Conservation (phyloP, 2,797 vertebrate species). For the Hoplostethus mediterraneus region DNA sequence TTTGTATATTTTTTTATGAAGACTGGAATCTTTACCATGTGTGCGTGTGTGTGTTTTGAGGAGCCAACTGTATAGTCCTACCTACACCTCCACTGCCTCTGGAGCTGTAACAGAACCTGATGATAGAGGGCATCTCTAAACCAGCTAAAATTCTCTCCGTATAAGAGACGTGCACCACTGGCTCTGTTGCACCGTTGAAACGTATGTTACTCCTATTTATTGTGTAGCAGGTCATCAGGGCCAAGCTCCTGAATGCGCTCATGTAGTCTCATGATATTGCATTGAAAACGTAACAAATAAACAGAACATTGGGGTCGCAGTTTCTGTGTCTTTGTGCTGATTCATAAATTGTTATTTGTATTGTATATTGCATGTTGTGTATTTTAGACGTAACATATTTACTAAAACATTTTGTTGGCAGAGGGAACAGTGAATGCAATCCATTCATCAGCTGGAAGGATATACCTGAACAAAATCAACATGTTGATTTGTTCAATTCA, state of each 20-base stretch:
- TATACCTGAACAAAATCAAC: background rate
- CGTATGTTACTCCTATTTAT: conserved; percentile 81
- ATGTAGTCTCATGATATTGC: conserved; percentile 79
- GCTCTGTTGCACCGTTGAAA: conserved; percentile 53
- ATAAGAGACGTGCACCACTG: conserved; percentile 18
- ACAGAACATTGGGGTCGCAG: conserved; percentile 53
- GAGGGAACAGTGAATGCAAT: background rate
- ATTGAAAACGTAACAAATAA: conserved; percentile 79
- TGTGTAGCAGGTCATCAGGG: conserved; percentile 74
- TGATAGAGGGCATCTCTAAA: conserved; percentile 41
- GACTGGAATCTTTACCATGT: conserved; percentile 77
- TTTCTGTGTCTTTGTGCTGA: conserved; percentile 12
- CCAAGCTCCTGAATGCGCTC: conserved; percentile 54
- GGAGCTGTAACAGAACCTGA: conserved; percentile 47
- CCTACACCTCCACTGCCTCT: conserved; percentile 31
- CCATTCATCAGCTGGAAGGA: background rate
- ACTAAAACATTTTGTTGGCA: background rate
- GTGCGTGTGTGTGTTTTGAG: conserved; percentile 1
- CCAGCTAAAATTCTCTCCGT: conserved; percentile 33
- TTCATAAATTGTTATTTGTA: background rate
- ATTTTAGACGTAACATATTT: background rate
- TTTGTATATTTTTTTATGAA: conserved; percentile 65
- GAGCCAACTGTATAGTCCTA: conserved; percentile 22
- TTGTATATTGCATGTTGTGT: background rate
- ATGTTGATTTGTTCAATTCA: background rate